These are phyloP conservation scores for Cantharis rufa DNA, from an alignment of 2,888 invertebrate species.

Conservation along the genomic window DNA sequence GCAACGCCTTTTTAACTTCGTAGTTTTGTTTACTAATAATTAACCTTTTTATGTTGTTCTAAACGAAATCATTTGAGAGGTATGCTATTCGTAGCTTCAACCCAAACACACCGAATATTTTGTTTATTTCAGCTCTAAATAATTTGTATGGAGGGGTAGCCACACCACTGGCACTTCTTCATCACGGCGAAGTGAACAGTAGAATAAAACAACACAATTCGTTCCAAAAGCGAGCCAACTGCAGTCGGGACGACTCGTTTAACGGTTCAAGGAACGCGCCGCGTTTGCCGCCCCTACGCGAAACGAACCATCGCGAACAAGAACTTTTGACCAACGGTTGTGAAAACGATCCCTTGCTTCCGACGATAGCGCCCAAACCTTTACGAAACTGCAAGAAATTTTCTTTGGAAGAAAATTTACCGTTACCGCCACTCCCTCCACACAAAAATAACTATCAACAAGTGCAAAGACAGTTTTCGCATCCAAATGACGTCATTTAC, in stretches of 20 bases:
- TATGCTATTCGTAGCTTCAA: not conserved
- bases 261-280: slow-evolving; percentile 53
- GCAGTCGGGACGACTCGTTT: slow-evolving; percentile 47
- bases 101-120: not conserved
- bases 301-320: slow-evolving; percentile 57
- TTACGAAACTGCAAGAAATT: slow-evolving; percentile 53
- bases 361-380: slow-evolving; percentile 42
- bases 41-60: not conserved
- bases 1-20: not conserved
- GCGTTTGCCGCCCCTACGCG: slow-evolving; percentile 61
- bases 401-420: slow-evolving; percentile 56
- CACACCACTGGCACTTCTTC: slow-evolving; percentile 70
- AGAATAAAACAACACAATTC: slow-evolving; percentile 58
- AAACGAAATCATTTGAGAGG: not conserved
- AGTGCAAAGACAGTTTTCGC: slow-evolving; percentile 36
- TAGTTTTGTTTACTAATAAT: not conserved
- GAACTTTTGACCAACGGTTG: slow-evolving; percentile 50
- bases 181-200: slow-evolving; percentile 57
- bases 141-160: slow-evolving; percentile 72
- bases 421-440: slow-evolving; percentile 67
- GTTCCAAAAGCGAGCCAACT: slow-evolving; percentile 48
- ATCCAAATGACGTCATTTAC: slow-evolving; percentile 43
- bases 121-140: slow-evolving; percentile 49
- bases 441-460: slow-evolving; percentile 52
- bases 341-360: slow-evolving; percentile 64